Conservation (phyloP, 2,888 invertebrate genomes). For the Hypolimnas misippus region DNA sequence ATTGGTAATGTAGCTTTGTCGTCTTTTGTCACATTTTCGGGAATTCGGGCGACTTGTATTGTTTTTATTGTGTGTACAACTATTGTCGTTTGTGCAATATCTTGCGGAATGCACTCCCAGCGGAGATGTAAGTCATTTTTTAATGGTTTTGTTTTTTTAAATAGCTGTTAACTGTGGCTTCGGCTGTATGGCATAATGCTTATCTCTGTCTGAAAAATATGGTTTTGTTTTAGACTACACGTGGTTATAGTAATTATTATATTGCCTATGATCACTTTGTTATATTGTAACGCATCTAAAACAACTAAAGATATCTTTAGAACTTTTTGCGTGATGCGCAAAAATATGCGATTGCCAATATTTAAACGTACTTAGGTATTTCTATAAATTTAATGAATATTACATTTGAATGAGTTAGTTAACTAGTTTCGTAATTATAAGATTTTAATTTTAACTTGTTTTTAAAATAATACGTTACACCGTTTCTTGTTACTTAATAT, state of each 20-base stretch:
- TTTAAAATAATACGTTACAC: background rate
- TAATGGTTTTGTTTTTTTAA: background rate
- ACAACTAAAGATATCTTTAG: too few species aligned
- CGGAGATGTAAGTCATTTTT: background rate
- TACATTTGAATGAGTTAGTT: too few species aligned
- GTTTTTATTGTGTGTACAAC: conserved; percentile 37
- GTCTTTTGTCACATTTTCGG: conserved; percentile 39
- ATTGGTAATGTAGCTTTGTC: conserved; percentile 29
- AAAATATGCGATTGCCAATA: too few species aligned
- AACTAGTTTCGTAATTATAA: background rate
- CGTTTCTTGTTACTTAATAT: too few species aligned
- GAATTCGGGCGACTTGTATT: conserved; percentile 36
- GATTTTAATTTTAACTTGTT: background rate
- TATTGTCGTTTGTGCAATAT: conserved; percentile 16
- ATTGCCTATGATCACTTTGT: too few species aligned
- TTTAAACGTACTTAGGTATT: too few species aligned
- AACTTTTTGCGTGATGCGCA: too few species aligned
- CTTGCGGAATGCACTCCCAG: conserved; percentile 5
- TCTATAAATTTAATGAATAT: too few species aligned
- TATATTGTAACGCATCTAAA: too few species aligned
- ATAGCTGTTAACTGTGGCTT: too few species aligned
- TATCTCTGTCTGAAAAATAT: background rate
- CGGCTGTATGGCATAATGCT: background rate
- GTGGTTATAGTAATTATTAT: too few species aligned
- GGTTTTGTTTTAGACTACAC: too few species aligned